Evolutionary conservation across 2,888 invertebrate genomes (phyloP).

Genomic region (Lobophora halterata): DNA sequence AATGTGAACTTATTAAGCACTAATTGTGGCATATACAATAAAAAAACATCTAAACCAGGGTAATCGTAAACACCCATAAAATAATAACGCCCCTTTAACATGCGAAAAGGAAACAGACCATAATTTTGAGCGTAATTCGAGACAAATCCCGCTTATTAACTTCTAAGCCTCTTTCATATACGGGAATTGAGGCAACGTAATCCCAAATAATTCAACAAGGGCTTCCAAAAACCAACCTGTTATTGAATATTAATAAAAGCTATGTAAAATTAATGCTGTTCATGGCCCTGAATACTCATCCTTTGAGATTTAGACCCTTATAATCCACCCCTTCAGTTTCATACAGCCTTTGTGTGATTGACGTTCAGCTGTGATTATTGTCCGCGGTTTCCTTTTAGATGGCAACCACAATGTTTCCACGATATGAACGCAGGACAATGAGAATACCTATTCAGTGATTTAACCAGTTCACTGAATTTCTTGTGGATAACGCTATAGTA

Average conservation of each 20-base stretch:
- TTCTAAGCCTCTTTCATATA: constrained; percentile 30
- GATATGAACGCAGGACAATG: background rate
- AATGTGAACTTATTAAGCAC: no score
- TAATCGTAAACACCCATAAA: constrained; percentile 6
- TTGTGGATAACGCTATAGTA: no score
- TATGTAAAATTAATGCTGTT: constrained; percentile 53
- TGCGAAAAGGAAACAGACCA: constrained; percentile 13
- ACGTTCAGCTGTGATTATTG: constrained; percentile 65
- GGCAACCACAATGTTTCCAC: constrained; percentile 43
- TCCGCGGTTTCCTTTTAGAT: constrained; percentile 45
- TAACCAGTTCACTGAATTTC: no score
- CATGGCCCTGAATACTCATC: constrained; percentile 59
- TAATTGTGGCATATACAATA: no score
- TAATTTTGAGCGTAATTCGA: constrained; percentile 28
- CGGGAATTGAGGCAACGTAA: constrained; percentile 29
- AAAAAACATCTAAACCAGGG: no score
- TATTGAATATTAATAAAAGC: constrained; percentile 63
- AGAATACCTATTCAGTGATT: no score
- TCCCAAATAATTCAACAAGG: constrained; percentile 27
- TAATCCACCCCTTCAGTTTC: constrained; percentile 75
- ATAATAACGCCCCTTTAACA: constrained; percentile 3
- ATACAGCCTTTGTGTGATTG: constrained; percentile 69
- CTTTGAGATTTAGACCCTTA: constrained; percentile 69
- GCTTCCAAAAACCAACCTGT: constrained; percentile 48
- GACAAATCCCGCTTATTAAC: constrained; percentile 34